Base-by-base conservation (phyloP, 2,888 invertebrate species). In the Melanophora roralis region DNA sequence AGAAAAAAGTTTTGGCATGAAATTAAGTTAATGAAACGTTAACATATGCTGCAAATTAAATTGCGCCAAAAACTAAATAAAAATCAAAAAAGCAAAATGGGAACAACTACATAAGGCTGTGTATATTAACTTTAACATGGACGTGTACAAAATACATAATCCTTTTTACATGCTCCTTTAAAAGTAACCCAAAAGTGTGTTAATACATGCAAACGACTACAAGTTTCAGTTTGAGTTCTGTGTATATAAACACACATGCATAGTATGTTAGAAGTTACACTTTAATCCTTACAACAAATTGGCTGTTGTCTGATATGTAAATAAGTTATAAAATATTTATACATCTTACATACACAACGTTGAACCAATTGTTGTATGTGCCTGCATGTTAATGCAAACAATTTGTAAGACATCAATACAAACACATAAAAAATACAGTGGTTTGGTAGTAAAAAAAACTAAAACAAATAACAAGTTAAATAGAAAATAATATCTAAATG, bases 1-100 rank as follows among this genome's bases (percentile, higher is more conserved):
- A 27, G 14, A 1, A 14, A 65, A 16, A 2, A 27, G n/a, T 19
- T 32, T 40, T 32, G 38, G 11, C 34, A 38, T 57, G 36, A 27
- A 23, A 43, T n/a, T 11, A 57, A 55, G 1, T 23, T 27, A 53
- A 19, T 7, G 23, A 69, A 69, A 67, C 38, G 55, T 34, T 73
- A 76, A 68, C 80, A 80, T 80, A 76, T 76, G 76, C 57, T 76
- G 65, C 65, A 21, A 75, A 72, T 67, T 72, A 49, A 80, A 72
- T 73, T 68, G 80, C 80, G 80, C 80, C 80, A 80, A 80, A 78
- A 69, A 64, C 5, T 19, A 27, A 14, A 8, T 16, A 1, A 55
- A 59, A 59, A 38, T 32, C 43, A 38, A 8, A 38, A 43, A 45
- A 43, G 6, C 27, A 27, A 40, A 59, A 65, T 34, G 21, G 21